Evolutionary conservation across 2,113 vertebrate species (phyloP).

Genomic region (Gila orcuttii): DNA sequence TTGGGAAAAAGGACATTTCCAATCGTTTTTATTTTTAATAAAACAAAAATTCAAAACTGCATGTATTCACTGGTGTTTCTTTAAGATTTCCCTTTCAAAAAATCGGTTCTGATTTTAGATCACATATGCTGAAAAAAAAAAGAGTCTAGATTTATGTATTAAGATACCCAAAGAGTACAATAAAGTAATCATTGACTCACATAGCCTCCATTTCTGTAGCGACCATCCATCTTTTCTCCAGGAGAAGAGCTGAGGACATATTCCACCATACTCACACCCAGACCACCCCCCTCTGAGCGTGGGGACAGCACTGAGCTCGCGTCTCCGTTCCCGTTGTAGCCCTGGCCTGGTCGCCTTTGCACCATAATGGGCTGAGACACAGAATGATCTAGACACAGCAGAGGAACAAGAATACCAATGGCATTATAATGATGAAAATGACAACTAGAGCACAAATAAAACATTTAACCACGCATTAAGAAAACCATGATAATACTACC

Average conservation of each 20-base stretch:
- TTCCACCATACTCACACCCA: slow-evolving; percentile 99
- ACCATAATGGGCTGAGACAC: slow-evolving; percentile 99
- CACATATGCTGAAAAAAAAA: not conserved
- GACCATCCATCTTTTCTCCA: slow-evolving; percentile 96
- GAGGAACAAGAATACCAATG: slow-evolving; percentile 57
- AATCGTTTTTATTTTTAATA: no score
- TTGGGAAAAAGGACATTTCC: no score
- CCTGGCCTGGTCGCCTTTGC: slow-evolving; percentile 95
- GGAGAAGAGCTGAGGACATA: slow-evolving; percentile 98
- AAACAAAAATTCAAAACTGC: no score
- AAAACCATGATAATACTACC: not conserved
- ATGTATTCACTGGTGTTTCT: not conserved
- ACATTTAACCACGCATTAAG: slow-evolving; percentile 7
- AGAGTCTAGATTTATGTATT: not conserved
- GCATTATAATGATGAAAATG: not conserved
- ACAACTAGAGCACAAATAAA: not conserved
- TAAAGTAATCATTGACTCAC: slow-evolving; percentile 76
- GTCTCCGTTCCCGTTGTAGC: slow-evolving; percentile 97
- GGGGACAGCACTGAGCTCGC: slow-evolving; percentile 95
- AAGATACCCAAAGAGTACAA: not conserved
- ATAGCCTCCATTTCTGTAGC: slow-evolving; percentile 95
- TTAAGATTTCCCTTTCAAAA: not conserved
- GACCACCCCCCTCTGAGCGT: slow-evolving; percentile 95
- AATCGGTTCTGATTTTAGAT: not conserved
- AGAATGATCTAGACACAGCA: slow-evolving; percentile 88